These are phyloP conservation scores for Agrotis segetum DNA, from an alignment of 2,888 invertebrate species.

Conservation along the genomic window DNA sequence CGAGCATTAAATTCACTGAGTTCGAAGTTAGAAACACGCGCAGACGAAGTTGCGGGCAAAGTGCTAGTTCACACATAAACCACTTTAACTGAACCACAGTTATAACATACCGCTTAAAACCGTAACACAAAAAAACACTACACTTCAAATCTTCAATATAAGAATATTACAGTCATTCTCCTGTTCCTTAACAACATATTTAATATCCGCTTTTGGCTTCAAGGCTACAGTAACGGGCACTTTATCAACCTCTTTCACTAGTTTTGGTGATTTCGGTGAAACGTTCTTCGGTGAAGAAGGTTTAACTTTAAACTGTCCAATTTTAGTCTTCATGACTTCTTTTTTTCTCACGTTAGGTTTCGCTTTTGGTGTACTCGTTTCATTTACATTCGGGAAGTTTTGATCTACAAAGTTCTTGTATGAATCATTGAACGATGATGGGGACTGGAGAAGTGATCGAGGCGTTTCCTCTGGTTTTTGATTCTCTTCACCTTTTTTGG, in stretches of 20 bases:
- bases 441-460: slow-evolving; percentile 57
- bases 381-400: slow-evolving; percentile 56
- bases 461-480: slow-evolving; percentile 6
- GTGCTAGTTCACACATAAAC: slow-evolving; percentile 2
- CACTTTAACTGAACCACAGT: background rate
- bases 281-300: slow-evolving; percentile 40
- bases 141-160: slow-evolving; percentile 77
- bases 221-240: background rate
- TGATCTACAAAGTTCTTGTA: slow-evolving; percentile 80
- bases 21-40: no score
- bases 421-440: slow-evolving; percentile 78
- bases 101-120: background rate
- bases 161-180: slow-evolving; percentile 86
- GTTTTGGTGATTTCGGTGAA: slow-evolving; percentile 32
- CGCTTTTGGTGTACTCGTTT: slow-evolving; percentile 24
- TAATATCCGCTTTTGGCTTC: slow-evolving; percentile 62
- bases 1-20: no score
- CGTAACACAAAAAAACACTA: background rate
- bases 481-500: slow-evolving; percentile 1
- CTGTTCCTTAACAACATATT: slow-evolving; percentile 83
- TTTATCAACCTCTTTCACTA: slow-evolving; percentile 7
- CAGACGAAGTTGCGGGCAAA: no score
- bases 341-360: slow-evolving; percentile 60
- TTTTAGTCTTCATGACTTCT: slow-evolving; percentile 76
- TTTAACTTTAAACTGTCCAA: slow-evolving; percentile 75